A percentile compares a stretch with the other conserved stretches of the same genome.
Evolutionary conservation across 2,797 vertebrate genomes (phyloP).

Genomic region (Momotus momota): DNA sequence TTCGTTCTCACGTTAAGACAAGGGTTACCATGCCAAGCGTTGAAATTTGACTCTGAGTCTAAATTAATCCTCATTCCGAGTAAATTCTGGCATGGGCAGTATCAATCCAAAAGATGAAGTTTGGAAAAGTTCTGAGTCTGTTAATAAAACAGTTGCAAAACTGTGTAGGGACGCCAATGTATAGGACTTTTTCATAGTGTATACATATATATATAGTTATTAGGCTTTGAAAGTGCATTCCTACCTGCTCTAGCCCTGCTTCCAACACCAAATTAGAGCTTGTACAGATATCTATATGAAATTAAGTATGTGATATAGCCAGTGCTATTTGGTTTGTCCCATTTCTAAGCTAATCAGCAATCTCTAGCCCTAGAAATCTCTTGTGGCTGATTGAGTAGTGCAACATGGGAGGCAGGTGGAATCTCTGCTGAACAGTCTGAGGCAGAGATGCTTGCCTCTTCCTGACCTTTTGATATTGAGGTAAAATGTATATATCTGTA

Average conservation of each 20-base stretch:
- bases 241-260: not conserved
- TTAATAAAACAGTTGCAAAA: not conserved
- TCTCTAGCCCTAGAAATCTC: not conserved
- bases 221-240: not conserved
- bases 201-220: not conserved
- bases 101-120: not conserved
- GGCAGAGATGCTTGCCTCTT: not conserved
- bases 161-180: not conserved
- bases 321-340: not conserved
- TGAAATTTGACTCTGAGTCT: not conserved
- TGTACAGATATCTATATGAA: not conserved
- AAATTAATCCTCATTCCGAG: not conserved
- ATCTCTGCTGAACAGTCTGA: not conserved
- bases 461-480: not conserved
- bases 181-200: not conserved
- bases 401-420: not conserved
- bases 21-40: accelerated
- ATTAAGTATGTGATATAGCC: not conserved
- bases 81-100: not conserved
- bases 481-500: not conserved
- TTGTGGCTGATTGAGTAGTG: not conserved
- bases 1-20: not conserved
- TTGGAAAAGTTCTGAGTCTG: not conserved
- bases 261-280: not conserved
- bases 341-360: not conserved